phyloP scores from a whole-genome alignment of 2,797 vertebrate genomes.

The Hoplostethus atlanticus region DNA sequence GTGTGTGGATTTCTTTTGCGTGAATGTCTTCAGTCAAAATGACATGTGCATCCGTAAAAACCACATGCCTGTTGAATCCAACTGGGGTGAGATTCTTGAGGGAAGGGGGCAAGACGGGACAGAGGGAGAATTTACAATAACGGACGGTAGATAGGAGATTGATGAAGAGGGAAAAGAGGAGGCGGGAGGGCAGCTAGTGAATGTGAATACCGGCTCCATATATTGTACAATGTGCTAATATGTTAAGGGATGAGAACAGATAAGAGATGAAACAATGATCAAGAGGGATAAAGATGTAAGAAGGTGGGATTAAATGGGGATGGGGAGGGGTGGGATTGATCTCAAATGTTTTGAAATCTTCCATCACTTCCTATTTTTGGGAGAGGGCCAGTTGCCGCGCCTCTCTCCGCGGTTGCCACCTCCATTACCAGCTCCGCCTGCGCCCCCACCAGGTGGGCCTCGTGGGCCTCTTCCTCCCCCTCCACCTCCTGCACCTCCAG shows the following conservation, averaged over 20 bases:
- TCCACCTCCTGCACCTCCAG: slow-evolving; percentile 80
- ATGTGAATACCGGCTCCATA: slow-evolving; percentile 77
- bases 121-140: slow-evolving; percentile 74
- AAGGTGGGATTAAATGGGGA: slow-evolving; percentile 38
- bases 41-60: slow-evolving; percentile 68
- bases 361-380: slow-evolving; percentile 91
- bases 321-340: slow-evolving; percentile 35
- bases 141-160: slow-evolving; percentile 75
- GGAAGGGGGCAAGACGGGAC: slow-evolving; percentile 57
- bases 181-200: slow-evolving; percentile 60
- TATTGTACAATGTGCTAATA: slow-evolving; percentile 82
- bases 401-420: slow-evolving; percentile 85
- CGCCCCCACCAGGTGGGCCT: slow-evolving; percentile 77
- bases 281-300: slow-evolving; percentile 57
- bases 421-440: slow-evolving; percentile 77
- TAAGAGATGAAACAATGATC: slow-evolving; percentile 66
- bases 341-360: slow-evolving; percentile 70
- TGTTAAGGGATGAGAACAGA: slow-evolving; percentile 70
- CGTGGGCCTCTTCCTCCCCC: slow-evolving; percentile 83
- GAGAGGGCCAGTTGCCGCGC: slow-evolving; percentile 91
- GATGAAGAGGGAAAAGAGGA: slow-evolving; percentile 55
- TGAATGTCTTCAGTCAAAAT: slow-evolving; percentile 74
- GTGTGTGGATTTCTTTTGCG: slow-evolving; percentile 62
- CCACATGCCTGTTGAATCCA: slow-evolving; percentile 73
- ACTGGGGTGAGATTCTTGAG: slow-evolving; percentile 51